Evolutionary conservation across 2,797 vertebrate genomes (phyloP), one percentile per base, ranked within the genome.

Genomic region (Acestrorhynchus altus): DNA sequence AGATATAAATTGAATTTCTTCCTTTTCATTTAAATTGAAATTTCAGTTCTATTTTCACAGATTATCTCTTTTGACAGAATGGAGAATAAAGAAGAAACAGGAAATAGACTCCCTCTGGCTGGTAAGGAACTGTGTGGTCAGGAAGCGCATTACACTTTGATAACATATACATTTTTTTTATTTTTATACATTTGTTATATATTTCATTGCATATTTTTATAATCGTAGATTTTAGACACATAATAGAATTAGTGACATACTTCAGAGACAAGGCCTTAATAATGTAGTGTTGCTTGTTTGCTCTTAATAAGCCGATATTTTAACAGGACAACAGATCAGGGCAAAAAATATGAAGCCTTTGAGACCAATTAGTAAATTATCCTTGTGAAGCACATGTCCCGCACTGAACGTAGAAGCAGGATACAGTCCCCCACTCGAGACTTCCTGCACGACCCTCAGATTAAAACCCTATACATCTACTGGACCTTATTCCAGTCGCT

Each of bases 401-500:
- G 15, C 15, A 16, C 12, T 31, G 12, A 31, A 59, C 1, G 26
- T 26, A 31, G 56, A 59, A 59, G 15, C 26, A 52, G 31, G 4
- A 40, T 26, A 60, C 28, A 40, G 46, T 35, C 31, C 13, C 20
- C 20, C 18, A 75, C 10, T 57, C 22, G 6, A 22, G 9, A 13
- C 54, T 11, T 13, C n/a, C 26, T 39, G 4, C 42, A 31, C 60
- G n/a, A 24, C 60, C 75, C 65, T 85, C 81, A 77, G 72, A 89
- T 87, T 84, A 85, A 84, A 83, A 86, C 78, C 61, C 80, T 81
- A 88, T 61, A 61, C 59, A 35, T 28, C 56, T 82, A 84, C 82
- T 49, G 75, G 83, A 86, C 81, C 82, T 82, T 90, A 76, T 80
- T 79, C 88, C 87, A 91, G 88, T 90, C 91, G 92, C 85, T 93